Conservation (phyloP, 2,888 invertebrate genomes). For the Rotaria macrura region DNA sequence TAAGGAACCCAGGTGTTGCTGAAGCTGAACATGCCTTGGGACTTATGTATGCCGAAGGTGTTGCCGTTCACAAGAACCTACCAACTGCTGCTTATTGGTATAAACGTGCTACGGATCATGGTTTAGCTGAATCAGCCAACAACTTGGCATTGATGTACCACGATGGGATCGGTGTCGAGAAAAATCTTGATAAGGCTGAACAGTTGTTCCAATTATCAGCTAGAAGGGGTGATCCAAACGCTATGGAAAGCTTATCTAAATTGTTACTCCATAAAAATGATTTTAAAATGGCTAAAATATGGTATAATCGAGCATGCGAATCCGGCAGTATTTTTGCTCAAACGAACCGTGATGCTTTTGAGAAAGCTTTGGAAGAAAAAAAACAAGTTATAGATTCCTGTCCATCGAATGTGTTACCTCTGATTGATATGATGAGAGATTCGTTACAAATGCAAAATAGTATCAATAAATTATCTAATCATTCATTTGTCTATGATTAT, state of each 20-base stretch:
- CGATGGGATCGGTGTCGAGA: neutral
- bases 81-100: neutral
- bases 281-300: neutral
- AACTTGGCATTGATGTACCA: constrained; percentile 22
- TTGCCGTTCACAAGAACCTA: neutral
- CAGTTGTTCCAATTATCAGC: neutral
- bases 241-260: neutral
- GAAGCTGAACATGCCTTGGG: neutral
- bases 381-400: no score
- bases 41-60: neutral
- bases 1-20: neutral
- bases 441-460: no score
- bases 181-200: constrained; percentile 8
- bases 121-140: neutral
- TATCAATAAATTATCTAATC: no score
- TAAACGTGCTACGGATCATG: constrained; percentile 19
- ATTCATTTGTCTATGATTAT: neutral
- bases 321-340: neutral
- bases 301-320: neutral
- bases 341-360: neutral
- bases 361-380: neutral
- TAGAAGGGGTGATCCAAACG: constrained; percentile 19
- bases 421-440: no score
- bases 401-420: no score
- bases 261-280: neutral